Evolutionary conservation across 2,113 vertebrate genomes (phyloP).

Genomic region (Myocastor coypus): DNA sequence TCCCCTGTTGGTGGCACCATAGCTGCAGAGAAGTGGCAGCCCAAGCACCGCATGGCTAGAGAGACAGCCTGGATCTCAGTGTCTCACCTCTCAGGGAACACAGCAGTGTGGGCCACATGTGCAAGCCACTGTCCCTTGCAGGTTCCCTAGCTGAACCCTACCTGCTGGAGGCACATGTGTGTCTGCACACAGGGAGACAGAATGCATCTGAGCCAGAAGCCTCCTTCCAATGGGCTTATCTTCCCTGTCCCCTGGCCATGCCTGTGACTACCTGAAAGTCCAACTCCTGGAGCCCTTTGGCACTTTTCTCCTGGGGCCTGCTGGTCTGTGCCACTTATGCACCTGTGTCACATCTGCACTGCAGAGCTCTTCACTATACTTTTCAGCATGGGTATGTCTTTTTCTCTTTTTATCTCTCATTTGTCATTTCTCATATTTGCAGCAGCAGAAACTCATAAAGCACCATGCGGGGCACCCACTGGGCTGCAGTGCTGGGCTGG

Average conservation of each 20-base stretch:
- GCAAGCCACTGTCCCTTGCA: neutral
- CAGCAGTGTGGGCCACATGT: neutral
- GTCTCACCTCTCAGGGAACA: neutral
- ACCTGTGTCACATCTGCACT: neutral
- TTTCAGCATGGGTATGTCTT: neutral
- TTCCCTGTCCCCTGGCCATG: neutral
- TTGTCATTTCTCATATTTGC: neutral
- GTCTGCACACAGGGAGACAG: neutral
- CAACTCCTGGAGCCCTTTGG: neutral
- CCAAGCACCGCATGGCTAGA: neutral
- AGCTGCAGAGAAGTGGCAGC: neutral
- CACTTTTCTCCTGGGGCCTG: neutral
- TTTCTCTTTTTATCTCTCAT: neutral
- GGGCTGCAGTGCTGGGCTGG: neutral
- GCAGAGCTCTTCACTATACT: neutral
- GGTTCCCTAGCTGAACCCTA: neutral
- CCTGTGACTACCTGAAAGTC: neutral
- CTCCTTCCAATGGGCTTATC: neutral
- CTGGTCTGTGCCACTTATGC: neutral
- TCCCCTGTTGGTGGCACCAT: neutral
- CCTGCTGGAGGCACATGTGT: neutral
- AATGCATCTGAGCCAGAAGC: neutral
- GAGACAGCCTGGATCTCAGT: neutral
- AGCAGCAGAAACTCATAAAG: neutral
- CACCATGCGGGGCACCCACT: neutral